Evolutionary conservation across 1,140 invertebrate species (phyloP).

Genomic region (Aphaenogaster rudis): DNA sequence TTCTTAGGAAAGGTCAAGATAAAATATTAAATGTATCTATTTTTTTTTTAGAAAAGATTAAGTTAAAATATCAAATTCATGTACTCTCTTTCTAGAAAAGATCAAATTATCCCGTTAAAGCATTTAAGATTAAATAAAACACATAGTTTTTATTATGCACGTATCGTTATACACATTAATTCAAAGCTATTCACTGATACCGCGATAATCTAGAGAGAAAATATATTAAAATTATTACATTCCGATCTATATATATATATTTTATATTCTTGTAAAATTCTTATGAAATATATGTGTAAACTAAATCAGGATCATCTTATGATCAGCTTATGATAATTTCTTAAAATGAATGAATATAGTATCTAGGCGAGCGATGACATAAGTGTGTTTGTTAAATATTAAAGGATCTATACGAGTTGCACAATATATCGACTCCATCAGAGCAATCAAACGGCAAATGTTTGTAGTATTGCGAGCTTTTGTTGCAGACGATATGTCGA

Average conservation of each 20-base stretch:
- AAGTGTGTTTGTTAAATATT: neutral
- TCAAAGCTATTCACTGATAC: neutral
- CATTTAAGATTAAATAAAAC: neutral
- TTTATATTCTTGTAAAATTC: neutral
- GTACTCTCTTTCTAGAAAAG: neutral
- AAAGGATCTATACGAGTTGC: neutral
- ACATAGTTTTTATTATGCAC: neutral
- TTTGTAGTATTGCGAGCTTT: neutral
- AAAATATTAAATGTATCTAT: neutral
- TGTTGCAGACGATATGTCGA: slow-evolving; percentile 24
- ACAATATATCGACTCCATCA: neutral
- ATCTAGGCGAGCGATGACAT: neutral
- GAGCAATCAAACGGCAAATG: slow-evolving; percentile 1
- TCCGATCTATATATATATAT: neutral
- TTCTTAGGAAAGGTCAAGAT: neutral
- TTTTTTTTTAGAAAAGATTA: neutral
- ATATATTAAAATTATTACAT: neutral
- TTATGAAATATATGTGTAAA: neutral
- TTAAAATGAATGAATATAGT: neutral
- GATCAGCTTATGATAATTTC: neutral
- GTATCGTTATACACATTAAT: neutral
- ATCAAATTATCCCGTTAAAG: neutral
- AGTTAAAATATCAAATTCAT: neutral
- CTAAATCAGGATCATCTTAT: neutral
- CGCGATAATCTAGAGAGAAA: neutral